Evolutionary conservation across 1,140 invertebrate species (phyloP).

Genomic region (Asbolus verrucosus): DNA sequence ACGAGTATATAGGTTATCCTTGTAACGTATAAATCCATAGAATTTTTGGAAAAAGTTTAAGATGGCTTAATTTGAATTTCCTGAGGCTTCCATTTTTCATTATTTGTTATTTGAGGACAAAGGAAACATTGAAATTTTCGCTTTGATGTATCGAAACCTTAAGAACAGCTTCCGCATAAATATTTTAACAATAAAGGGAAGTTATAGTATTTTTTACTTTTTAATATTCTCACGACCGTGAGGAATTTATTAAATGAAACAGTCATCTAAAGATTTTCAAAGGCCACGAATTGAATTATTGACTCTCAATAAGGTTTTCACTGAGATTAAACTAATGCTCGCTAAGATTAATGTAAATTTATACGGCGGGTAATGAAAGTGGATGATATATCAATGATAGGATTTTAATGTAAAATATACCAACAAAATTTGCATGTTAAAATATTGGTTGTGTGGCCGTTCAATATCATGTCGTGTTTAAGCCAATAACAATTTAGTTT

Average conservation of each 20-base stretch:
- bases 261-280: neutral
- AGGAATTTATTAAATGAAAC: neutral
- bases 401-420: slow-evolving; percentile 39
- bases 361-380: slow-evolving; percentile 30
- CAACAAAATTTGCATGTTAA: slow-evolving; percentile 30
- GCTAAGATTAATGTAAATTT: slow-evolving; percentile 37
- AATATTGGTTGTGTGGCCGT: slow-evolving; percentile 20
- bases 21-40: too few relatives aligned
- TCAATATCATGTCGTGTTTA: slow-evolving; percentile 22
- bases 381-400: slow-evolving; percentile 28
- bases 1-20: too few relatives aligned
- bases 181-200: slow-evolving; percentile 36
- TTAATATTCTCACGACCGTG: neutral
- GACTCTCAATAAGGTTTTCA: slow-evolving; percentile 18
- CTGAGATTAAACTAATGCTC: slow-evolving; percentile 12
- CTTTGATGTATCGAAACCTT: slow-evolving; percentile 37
- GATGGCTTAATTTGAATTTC: slow-evolving; percentile 24
- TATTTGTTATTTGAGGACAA: slow-evolving; percentile 29
- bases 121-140: slow-evolving; percentile 35
- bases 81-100: slow-evolving; percentile 26
- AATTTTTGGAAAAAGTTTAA: slow-evolving; percentile 10
- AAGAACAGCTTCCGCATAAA: slow-evolving; percentile 32
- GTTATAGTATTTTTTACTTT: slow-evolving; percentile 8
- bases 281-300: neutral
- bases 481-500: slow-evolving; percentile 17